Base-by-base conservation (phyloP, 1,140 invertebrate genomes). In the Anoplolepis gracilipes region DNA sequence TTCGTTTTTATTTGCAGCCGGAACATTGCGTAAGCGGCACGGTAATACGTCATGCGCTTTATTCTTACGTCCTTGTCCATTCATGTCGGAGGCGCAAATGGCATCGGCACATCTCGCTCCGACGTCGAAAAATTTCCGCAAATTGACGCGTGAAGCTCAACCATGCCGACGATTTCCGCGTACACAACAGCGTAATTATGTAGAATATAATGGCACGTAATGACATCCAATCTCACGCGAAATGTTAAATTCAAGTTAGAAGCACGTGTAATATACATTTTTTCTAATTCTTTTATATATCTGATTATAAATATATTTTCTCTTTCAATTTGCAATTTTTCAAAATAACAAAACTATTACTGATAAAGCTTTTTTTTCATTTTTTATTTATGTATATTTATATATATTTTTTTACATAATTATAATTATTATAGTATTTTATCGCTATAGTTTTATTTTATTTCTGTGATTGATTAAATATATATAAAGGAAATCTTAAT, bases 61-160 rank as follows among this genome's bases (percentile, higher is more conserved):
- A 87, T 90, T 87, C 75, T 90, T 88, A 76, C 82, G 88, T 84
- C 87, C 89, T 91, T 87, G 87, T 62, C 64, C 79, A 64, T 88
- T 86, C 64, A 73, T 53, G 28, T 19, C 53, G 39, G 61, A 62
- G 85, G 22, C 53, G 53, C 85, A 73, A 61, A 57, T 77, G 36
- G 72, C 72, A 62, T 53, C 72, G 42, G 81, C 72, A 77, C 59
- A 77, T 84, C 72, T 65, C 72, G 22, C 33, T 49, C 72, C n/a
- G 59, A 49, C 57, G 72, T 77, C 81, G 72, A 77, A 77, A 77
- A 84, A 65, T 87, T 87, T 85, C 81, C 81, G 69, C 49, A 70
- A 88, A 85, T 87, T 87, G 84, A 59, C 25, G 67, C 19, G 30
- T 22, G 46, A 16, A 39, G 19, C 53, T 81, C 76, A 69, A 16